Base-by-base conservation (phyloP, 2,113 vertebrate species). In the Heliornis fulica region DNA sequence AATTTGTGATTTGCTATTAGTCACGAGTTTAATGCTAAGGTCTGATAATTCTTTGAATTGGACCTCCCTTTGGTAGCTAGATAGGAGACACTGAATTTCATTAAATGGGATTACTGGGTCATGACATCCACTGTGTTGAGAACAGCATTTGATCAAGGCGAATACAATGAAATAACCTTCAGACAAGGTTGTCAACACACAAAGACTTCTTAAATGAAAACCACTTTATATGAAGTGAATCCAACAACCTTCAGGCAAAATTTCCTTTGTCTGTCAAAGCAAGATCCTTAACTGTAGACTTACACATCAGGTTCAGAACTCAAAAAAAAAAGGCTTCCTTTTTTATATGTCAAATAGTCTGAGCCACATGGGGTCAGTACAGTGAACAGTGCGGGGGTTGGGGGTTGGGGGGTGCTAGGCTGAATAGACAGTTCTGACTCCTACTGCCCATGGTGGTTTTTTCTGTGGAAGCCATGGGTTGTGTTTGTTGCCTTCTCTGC, bases 31-130 rank as follows among this genome's bases (percentile, higher is more conserved):
- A 94, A 65, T 20, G 14, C 50, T 89, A 91, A 63, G 87, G 70
- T 92, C 94, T 97, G 85, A 43, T 91, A 95, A 94, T 95, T 96
- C 48, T 92, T 89, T 95, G 71, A 93, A 92, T 83, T 68, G 63
- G 54, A 63, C 34, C 26, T 87, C 80, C 53, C 60, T 90, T 80
- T 94, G 26, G 20, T 56, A 81, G 71, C 81, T 86, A 70, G 45
- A 10, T 31, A 95, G 61, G 60, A 94, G 82, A 81, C 25, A 75
- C 0, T 93, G 71, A 83, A 34, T 80, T 89, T 87, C 46, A 54
- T 89, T 96, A 91, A 94, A 80, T 90, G 85, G 76, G 64, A 94
- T 96, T 89, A 94, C 69, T 82, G 63, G 78, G 45, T 97, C 81
- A 76, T 89, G 91, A 64, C 80, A 70, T 83, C n/a, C 65, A 68